Base-by-base conservation (phyloP, 1,140 invertebrate genomes). In the Sogatella furcifera region DNA sequence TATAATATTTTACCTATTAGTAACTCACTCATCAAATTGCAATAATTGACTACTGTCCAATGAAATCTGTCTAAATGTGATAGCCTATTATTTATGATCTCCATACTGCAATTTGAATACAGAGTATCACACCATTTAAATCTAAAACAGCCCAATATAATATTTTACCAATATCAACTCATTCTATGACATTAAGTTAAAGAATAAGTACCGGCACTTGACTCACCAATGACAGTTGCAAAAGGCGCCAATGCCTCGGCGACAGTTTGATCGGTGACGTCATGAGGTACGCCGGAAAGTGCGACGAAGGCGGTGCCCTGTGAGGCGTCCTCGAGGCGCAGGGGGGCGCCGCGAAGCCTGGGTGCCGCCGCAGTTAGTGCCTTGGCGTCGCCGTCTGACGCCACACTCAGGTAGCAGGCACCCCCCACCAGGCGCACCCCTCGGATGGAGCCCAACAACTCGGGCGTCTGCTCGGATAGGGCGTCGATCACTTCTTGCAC, bases 401-500 rank as follows among this genome's bases (percentile, higher is more conserved):
- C 65, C 44, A 74, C 63, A 52, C 72, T 72, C 57, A 74, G 69
- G 61, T 69, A 74, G 55, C 67, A 68, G 17, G 60, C 61, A 0
- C 62, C 64, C n/a, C 55, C 61, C 17, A 61, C 69, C 9, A 74
- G 63, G 11, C 72, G 64, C 10, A 74, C 72, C 9, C 72, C 71
- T 22, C 66, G 63, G 34, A 74, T 52, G 8, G 53, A 59, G 22
- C 41, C 66, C 41, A 65, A 61, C 19, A 71, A 61, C n/a, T 69
- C 66, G 14, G 68, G 67, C 22, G 72, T 61, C 60, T 73, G 72
- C 22, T 67, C 66, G 22, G 72, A 70, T 21, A 73, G 61, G 15
- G 69, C 68, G 57, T 74, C 73, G 61, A 74, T 73, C 19, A 74
- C 69, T 55, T 74, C 72, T 60, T 72, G 71, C 19, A 70, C 71